phyloP scores from a whole-genome alignment of 2,797 vertebrate species.

The Enteromius paludinosus region DNA sequence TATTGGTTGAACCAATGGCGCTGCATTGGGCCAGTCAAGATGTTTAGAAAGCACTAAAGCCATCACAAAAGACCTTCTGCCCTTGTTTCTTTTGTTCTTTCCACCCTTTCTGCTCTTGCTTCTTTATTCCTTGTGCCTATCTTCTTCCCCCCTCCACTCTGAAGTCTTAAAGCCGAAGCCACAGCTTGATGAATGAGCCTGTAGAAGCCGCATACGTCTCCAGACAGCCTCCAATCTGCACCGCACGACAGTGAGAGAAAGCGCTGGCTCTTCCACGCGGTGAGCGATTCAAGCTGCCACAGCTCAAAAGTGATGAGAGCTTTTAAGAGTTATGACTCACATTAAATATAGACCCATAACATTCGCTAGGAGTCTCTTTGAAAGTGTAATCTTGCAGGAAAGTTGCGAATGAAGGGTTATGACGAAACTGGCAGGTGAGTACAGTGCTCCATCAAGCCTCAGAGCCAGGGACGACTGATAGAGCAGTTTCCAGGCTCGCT shows the following conservation, averaged over 20 bases:
- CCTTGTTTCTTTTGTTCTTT: constrained; percentile 51
- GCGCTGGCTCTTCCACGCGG: constrained; percentile 74
- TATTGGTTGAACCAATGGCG: not conserved
- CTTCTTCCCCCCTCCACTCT: constrained; percentile 47
- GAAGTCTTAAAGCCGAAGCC: constrained; percentile 59
- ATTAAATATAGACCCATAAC: constrained; percentile 78
- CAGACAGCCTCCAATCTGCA: constrained; percentile 76
- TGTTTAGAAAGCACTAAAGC: not conserved
- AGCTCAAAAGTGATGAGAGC: constrained; percentile 76
- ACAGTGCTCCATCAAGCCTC: constrained; percentile 11
- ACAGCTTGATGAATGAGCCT: constrained; percentile 73
- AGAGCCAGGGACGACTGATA: constrained; percentile 18
- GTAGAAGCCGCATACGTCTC: constrained; percentile 71
- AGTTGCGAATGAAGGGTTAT: constrained; percentile 58
- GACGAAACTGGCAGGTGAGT: constrained; percentile 34
- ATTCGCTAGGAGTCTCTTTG: constrained; percentile 66
- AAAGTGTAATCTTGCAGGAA: constrained; percentile 70
- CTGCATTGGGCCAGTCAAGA: not conserved
- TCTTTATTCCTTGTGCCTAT: constrained; percentile 23
- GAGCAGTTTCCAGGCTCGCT: constrained; percentile 14
- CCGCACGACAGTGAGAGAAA: constrained; percentile 59
- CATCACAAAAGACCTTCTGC: not conserved
- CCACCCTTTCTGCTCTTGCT: not conserved
- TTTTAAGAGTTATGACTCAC: constrained; percentile 75
- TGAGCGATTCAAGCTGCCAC: constrained; percentile 77